These are phyloP conservation scores for Malthinus seriepunctatus DNA, from an alignment of 2,888 invertebrate genomes.

Conservation along the genomic window DNA sequence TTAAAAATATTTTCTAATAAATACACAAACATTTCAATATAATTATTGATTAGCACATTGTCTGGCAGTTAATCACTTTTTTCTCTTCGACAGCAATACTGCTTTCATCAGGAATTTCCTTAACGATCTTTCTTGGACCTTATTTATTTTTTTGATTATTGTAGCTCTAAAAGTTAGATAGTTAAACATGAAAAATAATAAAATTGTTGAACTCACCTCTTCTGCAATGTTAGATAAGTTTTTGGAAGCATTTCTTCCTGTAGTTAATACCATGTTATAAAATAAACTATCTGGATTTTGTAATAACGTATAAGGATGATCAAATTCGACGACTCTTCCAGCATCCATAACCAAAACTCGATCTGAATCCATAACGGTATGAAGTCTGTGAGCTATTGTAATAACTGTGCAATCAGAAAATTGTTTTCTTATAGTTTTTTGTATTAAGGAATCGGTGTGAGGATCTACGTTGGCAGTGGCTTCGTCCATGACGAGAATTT, in stretches of 20 bases:
- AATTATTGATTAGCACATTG: too few species aligned
- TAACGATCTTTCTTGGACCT: too few species aligned
- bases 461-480: conserved; percentile 81
- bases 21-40: too few species aligned
- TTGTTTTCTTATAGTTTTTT: conserved; percentile 70
- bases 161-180: too few species aligned
- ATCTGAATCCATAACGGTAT: conserved; percentile 83
- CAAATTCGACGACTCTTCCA: conserved; percentile 72
- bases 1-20: too few species aligned
- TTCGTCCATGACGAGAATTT: conserved; percentile 59
- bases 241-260: conserved; percentile 55
- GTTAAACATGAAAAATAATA: too few species aligned
- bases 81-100: too few species aligned
- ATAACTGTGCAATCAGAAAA: conserved; percentile 75
- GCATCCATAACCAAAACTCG: conserved; percentile 77
- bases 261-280: conserved; percentile 69
- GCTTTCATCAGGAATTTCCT: too few species aligned
- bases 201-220: conserved; percentile 32
- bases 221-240: conserved; percentile 42
- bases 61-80: too few species aligned
- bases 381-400: conserved; percentile 78
- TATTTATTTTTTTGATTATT: too few species aligned
- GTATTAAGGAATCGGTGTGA: conserved; percentile 73
- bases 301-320: conserved; percentile 68
- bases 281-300: conserved; percentile 66